These are phyloP conservation scores for Chitala chitala DNA, from an alignment of 2,113 vertebrate species.

Conservation along the genomic window DNA sequence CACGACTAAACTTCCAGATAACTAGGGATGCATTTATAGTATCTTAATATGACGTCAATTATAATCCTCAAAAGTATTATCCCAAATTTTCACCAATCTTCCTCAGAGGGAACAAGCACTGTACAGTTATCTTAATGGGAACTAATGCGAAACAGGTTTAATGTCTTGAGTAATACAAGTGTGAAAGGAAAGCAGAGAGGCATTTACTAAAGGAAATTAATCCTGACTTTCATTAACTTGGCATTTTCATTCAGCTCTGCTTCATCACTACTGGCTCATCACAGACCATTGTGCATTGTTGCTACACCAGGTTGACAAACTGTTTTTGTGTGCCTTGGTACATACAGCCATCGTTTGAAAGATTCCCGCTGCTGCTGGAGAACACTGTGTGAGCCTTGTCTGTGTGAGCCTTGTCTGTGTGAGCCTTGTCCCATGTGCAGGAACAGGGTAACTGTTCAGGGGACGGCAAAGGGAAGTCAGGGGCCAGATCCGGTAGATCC, in stretches of 20 bases:
- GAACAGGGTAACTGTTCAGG: neutral
- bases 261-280: neutral
- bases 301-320: no score
- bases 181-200: neutral
- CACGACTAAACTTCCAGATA: no score
- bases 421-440: neutral
- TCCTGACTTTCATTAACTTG: neutral
- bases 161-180: neutral
- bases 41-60: no score
- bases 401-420: neutral
- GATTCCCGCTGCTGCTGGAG: no score
- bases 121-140: neutral
- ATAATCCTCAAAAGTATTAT: neutral
- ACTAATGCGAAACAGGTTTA: neutral
- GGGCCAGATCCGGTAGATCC: conserved; percentile 72
- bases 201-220: neutral
- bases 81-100: neutral
- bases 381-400: no score
- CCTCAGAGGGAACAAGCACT: neutral
- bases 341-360: no score
- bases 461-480: conserved; percentile 41
- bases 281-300: neutral
- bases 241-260: neutral
- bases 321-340: no score
- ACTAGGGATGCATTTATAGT: no score